These are phyloP conservation scores for Epiblema foenella DNA, from an alignment of 2,888 invertebrate genomes.

Conservation along the genomic window DNA sequence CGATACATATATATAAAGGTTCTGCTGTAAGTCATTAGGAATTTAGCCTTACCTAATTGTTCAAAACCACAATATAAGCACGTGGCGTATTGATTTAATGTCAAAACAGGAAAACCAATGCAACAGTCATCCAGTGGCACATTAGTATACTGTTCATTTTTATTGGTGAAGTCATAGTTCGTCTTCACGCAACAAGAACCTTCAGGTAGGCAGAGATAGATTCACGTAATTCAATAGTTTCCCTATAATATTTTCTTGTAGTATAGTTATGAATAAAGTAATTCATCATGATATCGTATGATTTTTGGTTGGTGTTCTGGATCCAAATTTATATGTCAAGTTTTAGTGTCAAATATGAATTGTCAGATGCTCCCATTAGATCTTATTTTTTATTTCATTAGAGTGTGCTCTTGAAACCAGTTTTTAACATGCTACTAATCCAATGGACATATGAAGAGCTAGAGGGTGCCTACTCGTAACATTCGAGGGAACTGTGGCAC, in stretches of 20 bases:
- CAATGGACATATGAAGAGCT: conserved; percentile 3
- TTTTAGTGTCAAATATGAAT: not conserved
- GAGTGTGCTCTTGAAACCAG: not conserved
- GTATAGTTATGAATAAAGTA: not conserved
- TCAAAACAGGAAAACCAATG: conserved; percentile 29
- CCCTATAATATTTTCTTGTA: too few species aligned
- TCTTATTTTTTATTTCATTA: not conserved
- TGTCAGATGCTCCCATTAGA: not conserved
- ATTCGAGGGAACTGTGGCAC: conserved; percentile 34
- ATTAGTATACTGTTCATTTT: not conserved
- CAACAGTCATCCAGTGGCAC: conserved; percentile 14
- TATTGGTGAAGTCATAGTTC: not conserved
- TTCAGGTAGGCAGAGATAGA: not conserved
- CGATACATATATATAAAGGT: not conserved
- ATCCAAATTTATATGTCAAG: too few species aligned
- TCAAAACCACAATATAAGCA: conserved; percentile 15
- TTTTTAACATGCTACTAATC: not conserved
- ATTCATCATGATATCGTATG: too few species aligned
- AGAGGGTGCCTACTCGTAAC: conserved; percentile 22
- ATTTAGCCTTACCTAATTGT: conserved; percentile 2
- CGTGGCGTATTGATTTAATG: conserved; percentile 10
- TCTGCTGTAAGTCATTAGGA: not conserved
- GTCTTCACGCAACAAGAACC: not conserved
- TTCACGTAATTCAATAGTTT: not conserved
- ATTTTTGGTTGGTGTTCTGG: too few species aligned